A percentile compares a stretch with the other conserved stretches of the same genome.
phyloP scores from a whole-genome alignment of 2,113 vertebrate species.

The Tragelaphus scriptus region DNA sequence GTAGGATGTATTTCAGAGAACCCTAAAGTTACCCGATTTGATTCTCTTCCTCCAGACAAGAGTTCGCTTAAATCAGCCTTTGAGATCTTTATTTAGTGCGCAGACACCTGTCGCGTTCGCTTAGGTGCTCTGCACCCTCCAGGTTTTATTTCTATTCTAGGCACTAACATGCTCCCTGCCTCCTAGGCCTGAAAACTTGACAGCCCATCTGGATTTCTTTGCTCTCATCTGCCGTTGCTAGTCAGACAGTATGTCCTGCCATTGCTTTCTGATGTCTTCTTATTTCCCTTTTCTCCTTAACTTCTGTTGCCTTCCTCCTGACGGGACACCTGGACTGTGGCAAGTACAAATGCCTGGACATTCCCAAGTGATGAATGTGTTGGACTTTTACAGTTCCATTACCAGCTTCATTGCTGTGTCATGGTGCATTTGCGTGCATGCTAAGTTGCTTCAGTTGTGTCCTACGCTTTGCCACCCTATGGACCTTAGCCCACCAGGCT shows the following conservation, averaged over 20 bases:
- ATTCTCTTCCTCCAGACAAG: background rate
- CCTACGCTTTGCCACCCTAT: background rate
- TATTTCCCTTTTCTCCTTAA: background rate
- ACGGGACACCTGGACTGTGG: background rate
- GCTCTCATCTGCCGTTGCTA: background rate
- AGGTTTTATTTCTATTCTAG: background rate
- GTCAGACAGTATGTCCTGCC: background rate
- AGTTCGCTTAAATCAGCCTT: background rate
- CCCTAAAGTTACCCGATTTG: background rate
- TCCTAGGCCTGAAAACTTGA: background rate
- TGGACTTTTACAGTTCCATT: background rate
- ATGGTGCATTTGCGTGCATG: background rate
- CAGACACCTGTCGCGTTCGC: background rate
- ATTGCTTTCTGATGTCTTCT: background rate
- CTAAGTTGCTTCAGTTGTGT: background rate
- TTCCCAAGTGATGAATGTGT: background rate
- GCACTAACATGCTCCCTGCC: background rate
- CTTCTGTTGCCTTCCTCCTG: background rate
- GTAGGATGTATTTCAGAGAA: background rate
- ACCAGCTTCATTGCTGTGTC: background rate
- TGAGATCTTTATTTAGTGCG: background rate
- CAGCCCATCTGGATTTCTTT: background rate
- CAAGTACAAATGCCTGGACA: background rate
- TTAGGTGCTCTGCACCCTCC: background rate
- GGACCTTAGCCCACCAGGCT: background rate